These are phyloP conservation scores for Macrophya annulata DNA, from an alignment of 2,888 invertebrate genomes.

Conservation along the genomic window DNA sequence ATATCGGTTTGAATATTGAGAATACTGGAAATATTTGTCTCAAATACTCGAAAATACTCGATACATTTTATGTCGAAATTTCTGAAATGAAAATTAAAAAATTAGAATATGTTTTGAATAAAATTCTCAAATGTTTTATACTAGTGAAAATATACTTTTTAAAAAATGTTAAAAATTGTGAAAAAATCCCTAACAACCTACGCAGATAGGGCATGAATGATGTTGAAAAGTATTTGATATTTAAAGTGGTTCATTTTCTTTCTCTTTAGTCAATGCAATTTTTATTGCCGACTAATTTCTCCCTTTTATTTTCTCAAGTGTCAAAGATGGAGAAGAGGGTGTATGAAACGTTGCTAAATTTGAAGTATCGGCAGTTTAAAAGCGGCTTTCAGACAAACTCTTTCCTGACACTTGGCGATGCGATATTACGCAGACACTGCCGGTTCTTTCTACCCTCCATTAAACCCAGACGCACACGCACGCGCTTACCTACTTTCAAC, in stretches of 20 bases:
- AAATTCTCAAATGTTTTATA: too few relatives aligned
- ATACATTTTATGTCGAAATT: too few relatives aligned
- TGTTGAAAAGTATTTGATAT: background rate
- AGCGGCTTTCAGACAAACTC: conserved; percentile 49
- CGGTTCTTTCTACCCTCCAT: conserved; percentile 44
- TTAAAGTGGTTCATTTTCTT: background rate
- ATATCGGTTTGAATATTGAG: background rate
- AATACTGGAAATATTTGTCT: background rate
- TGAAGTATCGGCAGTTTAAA: conserved; percentile 36
- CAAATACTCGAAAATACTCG: too few relatives aligned
- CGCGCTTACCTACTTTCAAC: conserved; percentile 33
- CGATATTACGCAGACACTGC: conserved; percentile 47
- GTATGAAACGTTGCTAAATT: conserved; percentile 32
- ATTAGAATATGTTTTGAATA: too few relatives aligned
- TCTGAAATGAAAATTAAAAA: too few relatives aligned
- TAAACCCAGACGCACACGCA: conserved; percentile 47
- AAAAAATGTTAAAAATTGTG: too few relatives aligned
- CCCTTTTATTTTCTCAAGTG: conserved; percentile 14
- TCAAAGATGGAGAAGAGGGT: background rate
- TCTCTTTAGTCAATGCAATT: background rate
- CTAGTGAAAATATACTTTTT: too few relatives aligned
- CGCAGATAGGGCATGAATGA: background rate
- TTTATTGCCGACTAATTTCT: conserved; percentile 35
- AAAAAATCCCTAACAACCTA: background rate
- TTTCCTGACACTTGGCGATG: conserved; percentile 46